Evolutionary conservation across 2,113 vertebrate species (phyloP).

Genomic region (Phylloscopus trochiloides): DNA sequence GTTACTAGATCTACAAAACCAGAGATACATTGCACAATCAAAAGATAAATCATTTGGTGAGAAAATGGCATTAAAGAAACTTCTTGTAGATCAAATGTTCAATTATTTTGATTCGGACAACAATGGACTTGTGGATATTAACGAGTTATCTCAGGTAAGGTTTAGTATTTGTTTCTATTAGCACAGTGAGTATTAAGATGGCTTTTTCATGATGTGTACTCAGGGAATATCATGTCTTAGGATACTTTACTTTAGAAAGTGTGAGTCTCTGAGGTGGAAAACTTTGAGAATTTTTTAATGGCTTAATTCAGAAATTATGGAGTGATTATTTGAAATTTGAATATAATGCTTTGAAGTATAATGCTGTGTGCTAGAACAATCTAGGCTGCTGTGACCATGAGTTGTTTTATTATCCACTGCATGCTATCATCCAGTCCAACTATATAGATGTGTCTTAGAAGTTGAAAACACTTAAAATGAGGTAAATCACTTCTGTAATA

Average conservation of each 20-base stretch:
- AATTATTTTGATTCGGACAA: slow-evolving; percentile 87
- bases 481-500: not conserved
- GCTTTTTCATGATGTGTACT: not conserved
- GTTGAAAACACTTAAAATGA: not conserved
- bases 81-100: slow-evolving; percentile 90
- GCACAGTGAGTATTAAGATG: not conserved
- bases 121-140: slow-evolving; percentile 83
- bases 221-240: not conserved
- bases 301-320: not conserved
- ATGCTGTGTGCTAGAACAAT: not conserved
- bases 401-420: not conserved
- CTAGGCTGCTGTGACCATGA: not conserved
- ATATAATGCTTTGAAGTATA: not conserved
- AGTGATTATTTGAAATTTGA: not conserved
- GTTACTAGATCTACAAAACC: slow-evolving; percentile 84
- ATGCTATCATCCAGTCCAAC: rapidly evolving
- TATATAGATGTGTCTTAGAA: not conserved
- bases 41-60: slow-evolving; percentile 72
- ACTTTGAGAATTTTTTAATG: not conserved
- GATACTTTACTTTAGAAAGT: not conserved
- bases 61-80: slow-evolving; percentile 80
- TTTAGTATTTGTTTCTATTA: not conserved
- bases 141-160: slow-evolving; percentile 91
- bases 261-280: not conserved
- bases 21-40: slow-evolving; percentile 72